phyloP scores from a whole-genome alignment of 2,797 vertebrate genomes.

The Meda fulgida region DNA sequence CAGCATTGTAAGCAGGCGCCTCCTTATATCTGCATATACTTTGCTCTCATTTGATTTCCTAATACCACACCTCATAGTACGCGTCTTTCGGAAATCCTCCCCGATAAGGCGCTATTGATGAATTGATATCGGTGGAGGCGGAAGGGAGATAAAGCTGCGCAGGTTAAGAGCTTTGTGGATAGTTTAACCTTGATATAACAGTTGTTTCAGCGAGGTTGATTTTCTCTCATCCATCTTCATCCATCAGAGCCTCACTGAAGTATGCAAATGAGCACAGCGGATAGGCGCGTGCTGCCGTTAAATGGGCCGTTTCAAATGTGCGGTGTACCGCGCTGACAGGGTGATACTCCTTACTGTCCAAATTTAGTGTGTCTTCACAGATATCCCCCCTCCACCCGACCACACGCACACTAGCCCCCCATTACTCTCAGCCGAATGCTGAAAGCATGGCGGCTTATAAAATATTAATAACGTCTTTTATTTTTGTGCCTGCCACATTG shows the following conservation, averaged over 20 bases:
- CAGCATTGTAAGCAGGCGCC: constrained; percentile 73
- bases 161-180: constrained; percentile 86
- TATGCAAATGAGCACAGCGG: constrained; percentile 90
- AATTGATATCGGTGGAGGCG: constrained; percentile 81
- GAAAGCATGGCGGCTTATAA: constrained; percentile 71
- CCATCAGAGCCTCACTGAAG: constrained; percentile 88
- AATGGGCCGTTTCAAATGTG: constrained; percentile 90
- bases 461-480: constrained; percentile 71
- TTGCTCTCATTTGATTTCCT: constrained; percentile 75
- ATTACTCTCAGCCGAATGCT: constrained; percentile 64
- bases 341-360: constrained; percentile 87
- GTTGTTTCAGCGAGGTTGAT: constrained; percentile 94
- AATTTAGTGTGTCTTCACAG: constrained; percentile 83
- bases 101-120: constrained; percentile 82
- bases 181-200: constrained; percentile 98
- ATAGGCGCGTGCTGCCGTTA: constrained; percentile 85
- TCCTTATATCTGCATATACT: constrained; percentile 77
- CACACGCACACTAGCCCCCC: constrained; percentile 18
- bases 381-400: constrained; percentile 54
- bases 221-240: constrained; percentile 94
- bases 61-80: constrained; percentile 78
- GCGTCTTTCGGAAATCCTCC: constrained; percentile 63
- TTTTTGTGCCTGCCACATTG: constrained; percentile 56
- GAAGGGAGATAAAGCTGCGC: constrained; percentile 77
- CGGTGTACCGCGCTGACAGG: constrained; percentile 83